A percentile compares a stretch with the other conserved stretches of the same genome.
These are phyloP conservation scores for Antheraea mylitta DNA, from an alignment of 1,140 invertebrate genomes.

Conservation along the genomic window DNA sequence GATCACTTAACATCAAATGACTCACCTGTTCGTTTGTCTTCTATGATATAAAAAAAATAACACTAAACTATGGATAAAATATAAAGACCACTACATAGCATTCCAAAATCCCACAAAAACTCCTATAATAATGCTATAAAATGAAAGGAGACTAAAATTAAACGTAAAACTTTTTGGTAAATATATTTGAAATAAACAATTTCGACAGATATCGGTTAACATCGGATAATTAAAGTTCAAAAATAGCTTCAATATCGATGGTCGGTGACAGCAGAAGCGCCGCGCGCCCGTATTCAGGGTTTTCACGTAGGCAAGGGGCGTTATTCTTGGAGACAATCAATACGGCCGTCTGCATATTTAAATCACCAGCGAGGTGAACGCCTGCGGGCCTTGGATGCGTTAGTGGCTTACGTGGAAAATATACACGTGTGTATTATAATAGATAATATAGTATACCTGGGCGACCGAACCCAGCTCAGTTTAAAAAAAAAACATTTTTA, in stretches of 20 bases:
- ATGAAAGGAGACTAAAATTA: neutral
- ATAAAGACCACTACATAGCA: too few species aligned
- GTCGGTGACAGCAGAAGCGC: neutral
- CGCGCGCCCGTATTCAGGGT: constrained; percentile 35
- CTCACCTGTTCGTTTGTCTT: too few species aligned
- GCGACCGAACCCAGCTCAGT: too few species aligned
- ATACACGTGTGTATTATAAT: neutral
- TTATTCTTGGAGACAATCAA: constrained; percentile 76
- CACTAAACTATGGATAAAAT: too few species aligned
- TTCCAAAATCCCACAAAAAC: too few species aligned
- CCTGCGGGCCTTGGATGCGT: constrained; percentile 24
- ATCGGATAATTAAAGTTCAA: neutral
- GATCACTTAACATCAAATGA: too few species aligned
- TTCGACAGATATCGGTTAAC: neutral
- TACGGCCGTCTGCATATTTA: constrained; percentile 71
- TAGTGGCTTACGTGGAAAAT: constrained; percentile 4
- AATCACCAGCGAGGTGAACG: constrained; percentile 58
- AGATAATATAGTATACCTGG: too few species aligned
- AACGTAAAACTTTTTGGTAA: neutral
- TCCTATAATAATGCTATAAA: too few species aligned
- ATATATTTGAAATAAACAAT: neutral
- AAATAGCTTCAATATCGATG: constrained; percentile 9
- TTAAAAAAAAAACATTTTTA: too few species aligned
- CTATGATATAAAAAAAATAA: too few species aligned
- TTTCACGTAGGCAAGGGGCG: constrained; percentile 42